Evolutionary conservation across 2,888 invertebrate genomes (phyloP).

Genomic region (Colostygia pectinataria): DNA sequence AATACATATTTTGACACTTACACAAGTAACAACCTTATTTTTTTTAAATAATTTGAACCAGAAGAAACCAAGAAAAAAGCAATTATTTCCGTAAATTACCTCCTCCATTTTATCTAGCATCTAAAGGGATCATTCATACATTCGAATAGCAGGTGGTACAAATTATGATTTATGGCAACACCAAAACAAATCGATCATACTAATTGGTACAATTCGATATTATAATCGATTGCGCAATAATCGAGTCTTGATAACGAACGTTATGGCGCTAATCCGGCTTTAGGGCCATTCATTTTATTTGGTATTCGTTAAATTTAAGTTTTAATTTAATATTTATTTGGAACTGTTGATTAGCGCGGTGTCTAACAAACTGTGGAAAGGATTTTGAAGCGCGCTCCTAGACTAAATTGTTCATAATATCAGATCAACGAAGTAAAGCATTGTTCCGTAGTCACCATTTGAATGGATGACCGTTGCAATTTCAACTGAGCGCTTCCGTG

Average conservation of each 20-base stretch:
- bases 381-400: too few species aligned
- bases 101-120: conserved; percentile 40
- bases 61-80: too few species aligned
- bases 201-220: conserved; percentile 59
- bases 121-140: conserved; percentile 28
- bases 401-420: too few species aligned
- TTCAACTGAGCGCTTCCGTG: too few species aligned
- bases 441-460: too few species aligned
- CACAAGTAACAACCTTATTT: too few species aligned
- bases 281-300: conserved; percentile 15
- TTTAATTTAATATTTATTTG: conserved; percentile 7
- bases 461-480: too few species aligned
- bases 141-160: conserved; percentile 50
- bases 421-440: too few species aligned
- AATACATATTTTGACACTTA: too few species aligned
- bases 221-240: conserved; percentile 51
- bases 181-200: conserved; percentile 68
- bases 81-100: conserved; percentile 35
- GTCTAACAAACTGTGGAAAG: too few species aligned
- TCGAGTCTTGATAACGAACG: conserved; percentile 22
- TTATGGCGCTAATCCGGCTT: conserved; percentile 21
- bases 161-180: conserved; percentile 69
- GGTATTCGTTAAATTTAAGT: conserved; percentile 6
- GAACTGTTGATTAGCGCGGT: conserved; percentile 5
- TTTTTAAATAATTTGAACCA: too few species aligned